A percentile compares a stretch with the other conserved stretches of the same genome.
Conservation (phyloP, 2,797 vertebrate genomes). For the Cirrhinus mrigala region DNA sequence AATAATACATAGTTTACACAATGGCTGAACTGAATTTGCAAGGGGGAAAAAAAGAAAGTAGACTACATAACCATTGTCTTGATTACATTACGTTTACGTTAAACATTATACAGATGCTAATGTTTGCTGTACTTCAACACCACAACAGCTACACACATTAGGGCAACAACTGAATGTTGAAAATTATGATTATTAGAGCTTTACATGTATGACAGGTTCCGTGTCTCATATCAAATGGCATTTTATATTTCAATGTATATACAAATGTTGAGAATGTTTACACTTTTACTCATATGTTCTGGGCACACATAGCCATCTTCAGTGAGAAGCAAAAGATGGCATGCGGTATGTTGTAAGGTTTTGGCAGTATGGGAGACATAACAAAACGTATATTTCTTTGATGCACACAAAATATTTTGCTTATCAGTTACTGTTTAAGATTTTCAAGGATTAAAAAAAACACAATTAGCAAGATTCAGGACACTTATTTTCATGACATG, state of each 20-base stretch:
- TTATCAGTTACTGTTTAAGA: neutral
- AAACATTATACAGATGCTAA: neutral
- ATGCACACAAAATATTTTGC: neutral
- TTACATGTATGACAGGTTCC: neutral
- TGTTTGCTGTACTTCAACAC: neutral
- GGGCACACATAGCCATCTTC: neutral
- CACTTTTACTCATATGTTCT: neutral
- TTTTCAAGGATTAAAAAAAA: neutral
- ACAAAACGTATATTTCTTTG: neutral
- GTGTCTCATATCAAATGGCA: neutral
- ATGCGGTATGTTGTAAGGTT: neutral
- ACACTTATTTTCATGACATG: neutral
- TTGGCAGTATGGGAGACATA: slow-evolving; percentile 26
- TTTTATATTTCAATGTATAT: neutral
- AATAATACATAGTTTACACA: neutral
- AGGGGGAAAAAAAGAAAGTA: neutral
- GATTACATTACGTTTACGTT: neutral
- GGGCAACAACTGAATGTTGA: neutral
- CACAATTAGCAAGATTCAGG: neutral
- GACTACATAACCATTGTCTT: neutral
- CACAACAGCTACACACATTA: neutral
- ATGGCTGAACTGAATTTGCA: neutral
- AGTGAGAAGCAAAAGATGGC: slow-evolving; percentile 8
- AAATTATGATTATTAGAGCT: neutral
- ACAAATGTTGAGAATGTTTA: neutral